Conservation (phyloP, 1,140 invertebrate species). For the Drosophila tristis region DNA sequence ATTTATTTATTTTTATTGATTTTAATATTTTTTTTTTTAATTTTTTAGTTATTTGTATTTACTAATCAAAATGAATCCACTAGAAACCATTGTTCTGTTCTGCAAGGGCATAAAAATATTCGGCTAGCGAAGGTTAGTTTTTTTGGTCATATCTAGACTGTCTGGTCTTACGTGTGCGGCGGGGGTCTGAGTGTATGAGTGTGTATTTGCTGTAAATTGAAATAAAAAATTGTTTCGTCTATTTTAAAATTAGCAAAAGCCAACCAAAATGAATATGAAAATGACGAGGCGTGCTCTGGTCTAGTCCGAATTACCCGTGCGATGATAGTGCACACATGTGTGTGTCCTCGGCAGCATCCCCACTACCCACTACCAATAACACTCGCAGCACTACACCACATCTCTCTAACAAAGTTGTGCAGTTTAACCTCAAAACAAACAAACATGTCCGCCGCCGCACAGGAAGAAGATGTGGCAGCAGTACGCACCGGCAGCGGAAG, state of each 20-base stretch:
- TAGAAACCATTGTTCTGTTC: no score
- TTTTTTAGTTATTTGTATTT: no score
- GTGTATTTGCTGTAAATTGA: slow-evolving; percentile 68
- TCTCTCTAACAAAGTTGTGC: slow-evolving; percentile 48
- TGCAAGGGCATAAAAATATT: no score
- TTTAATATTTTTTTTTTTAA: neutral
- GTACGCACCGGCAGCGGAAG: slow-evolving; percentile 1
- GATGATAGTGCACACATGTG: slow-evolving; percentile 12
- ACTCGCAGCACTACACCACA: neutral
- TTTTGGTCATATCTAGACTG: no score
- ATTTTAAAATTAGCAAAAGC: slow-evolving; percentile 79
- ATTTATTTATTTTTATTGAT: no score
- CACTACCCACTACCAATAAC: neutral
- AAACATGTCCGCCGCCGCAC: slow-evolving; percentile 16
- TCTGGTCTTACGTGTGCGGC: no score
- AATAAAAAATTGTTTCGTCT: slow-evolving; percentile 80
- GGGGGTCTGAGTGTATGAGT: neutral
- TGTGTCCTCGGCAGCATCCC: neutral
- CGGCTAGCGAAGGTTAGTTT: no score
- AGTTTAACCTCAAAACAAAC: slow-evolving; percentile 53
- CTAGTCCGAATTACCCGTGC: slow-evolving; percentile 35
- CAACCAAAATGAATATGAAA: slow-evolving; percentile 59
- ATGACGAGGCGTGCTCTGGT: slow-evolving; percentile 54
- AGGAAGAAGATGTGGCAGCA: slow-evolving; percentile 3
- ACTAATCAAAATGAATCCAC: no score